Evolutionary conservation across 2,113 vertebrate species (phyloP), one percentile per base, ranked within the genome.

Genomic region (Nothoprocta perdicaria): DNA sequence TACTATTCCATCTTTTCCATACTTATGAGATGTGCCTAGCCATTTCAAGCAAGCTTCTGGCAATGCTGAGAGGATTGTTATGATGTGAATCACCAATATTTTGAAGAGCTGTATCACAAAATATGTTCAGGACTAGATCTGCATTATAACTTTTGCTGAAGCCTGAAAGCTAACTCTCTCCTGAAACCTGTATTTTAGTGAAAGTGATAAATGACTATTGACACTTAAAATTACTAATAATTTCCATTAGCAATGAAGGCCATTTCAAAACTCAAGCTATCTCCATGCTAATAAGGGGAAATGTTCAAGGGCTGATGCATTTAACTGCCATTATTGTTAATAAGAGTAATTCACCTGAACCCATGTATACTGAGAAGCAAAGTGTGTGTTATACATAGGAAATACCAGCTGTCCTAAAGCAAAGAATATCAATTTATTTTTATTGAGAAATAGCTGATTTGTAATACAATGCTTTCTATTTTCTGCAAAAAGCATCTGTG

Each of bases 171-270:
- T 50, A 45, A 31, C 29, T 92, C 4, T 88, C 60, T 88, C 43
- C 72, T 76, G 80, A 88, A 38, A 92, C 48, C 77, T 55, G 31
- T 57, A 45, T 92, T 97, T 96, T 94, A 96, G 40, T 57, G 61
- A 89, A 80, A 66, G 73, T 75, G 80, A 92, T 55, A 81, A 91
- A 94, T 79, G 89, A 90, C 71, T 96, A 96, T 86, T 92, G 88
- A 92, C 79, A 89, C 46, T 76, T 87, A 90, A 96, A 95, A 96
- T 97, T 95, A 81, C 72, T 91, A 91, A 90, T 82, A 92, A 92
- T 87, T 87, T 69, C 23, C n/a, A 48, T 11, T 77, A 41, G n/a
- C 41, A 5, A 14, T 89, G 79, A 87, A 85, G 63, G 83, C 35
- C 43, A 80, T 74, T 81, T 27, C 81, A 65, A 87, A 90, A 75